A percentile compares a stretch with the other conserved stretches of the same genome.
phyloP scores from a whole-genome alignment of 2,888 invertebrate species.

The Epistrophe eligans region DNA sequence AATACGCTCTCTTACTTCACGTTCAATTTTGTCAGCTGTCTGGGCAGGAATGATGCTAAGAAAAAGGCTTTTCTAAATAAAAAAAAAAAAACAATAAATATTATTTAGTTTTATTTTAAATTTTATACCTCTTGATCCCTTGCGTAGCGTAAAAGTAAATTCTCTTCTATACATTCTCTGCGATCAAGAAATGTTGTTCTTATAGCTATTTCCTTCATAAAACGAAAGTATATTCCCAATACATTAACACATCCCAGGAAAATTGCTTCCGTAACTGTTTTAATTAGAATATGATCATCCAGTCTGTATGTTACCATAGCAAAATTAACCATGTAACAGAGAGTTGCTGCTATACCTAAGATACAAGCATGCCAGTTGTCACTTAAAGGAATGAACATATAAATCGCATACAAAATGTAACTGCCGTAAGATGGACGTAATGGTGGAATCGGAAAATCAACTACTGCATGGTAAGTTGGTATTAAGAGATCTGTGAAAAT shows the following conservation, averaged over 20 bases:
- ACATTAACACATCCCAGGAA: conserved; percentile 88
- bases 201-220: conserved; percentile 94
- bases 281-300: conserved; percentile 82
- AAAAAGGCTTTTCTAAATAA: conserved; percentile 90
- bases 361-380: conserved; percentile 89
- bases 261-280: conserved; percentile 86
- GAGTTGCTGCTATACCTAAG: conserved; percentile 88
- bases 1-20: conserved; percentile 86
- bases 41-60: conserved; percentile 94
- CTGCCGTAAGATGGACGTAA: conserved; percentile 89
- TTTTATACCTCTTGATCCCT: conserved; percentile 91
- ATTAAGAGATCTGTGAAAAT: conserved; percentile 86
- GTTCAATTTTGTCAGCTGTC: conserved; percentile 88
- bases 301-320: conserved; percentile 85
- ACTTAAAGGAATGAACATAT: conserved; percentile 93
- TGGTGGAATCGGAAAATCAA: conserved; percentile 83
- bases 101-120: not conserved
- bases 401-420: conserved; percentile 90
- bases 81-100: conserved; percentile 25
- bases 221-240: conserved; percentile 94
- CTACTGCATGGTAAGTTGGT: conserved; percentile 87
- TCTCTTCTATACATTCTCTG: conserved; percentile 93
- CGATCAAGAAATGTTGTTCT: conserved; percentile 94
- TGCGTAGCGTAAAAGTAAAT: conserved; percentile 91
- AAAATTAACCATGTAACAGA: conserved; percentile 87